Evolutionary conservation across 2,113 vertebrate species (phyloP), one percentile per base, ranked within the genome.

Genomic region (Pavo muticus): DNA sequence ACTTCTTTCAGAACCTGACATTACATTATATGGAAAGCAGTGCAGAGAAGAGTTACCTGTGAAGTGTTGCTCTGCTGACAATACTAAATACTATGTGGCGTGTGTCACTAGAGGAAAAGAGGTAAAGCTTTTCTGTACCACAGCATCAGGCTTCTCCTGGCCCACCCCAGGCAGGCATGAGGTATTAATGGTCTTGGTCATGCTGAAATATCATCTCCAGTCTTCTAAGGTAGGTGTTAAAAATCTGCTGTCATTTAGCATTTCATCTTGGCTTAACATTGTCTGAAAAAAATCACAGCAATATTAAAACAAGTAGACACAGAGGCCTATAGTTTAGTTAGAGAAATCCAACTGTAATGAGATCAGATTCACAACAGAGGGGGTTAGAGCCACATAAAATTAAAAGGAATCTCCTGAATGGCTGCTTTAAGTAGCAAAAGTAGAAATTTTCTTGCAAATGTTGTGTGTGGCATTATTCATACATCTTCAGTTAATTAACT

Each of bases 241-340:
- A 88, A 97, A 97, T 91, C 95, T 96, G 95, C 97, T 97, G 96
- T 99, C 98, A 12, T 98, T 98, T 96, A 98, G 97, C 88, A 98
- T 95, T 96, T 99, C 98, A 72, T 99, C 99, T 87, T 97, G 98
- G 95, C 98, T 98, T 86, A 99, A 96, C 97, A 99, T 98, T 0
- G 98, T 98, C 99, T 99, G 98, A 44, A 98, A 98, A 97, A 94
- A 84, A 96, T 84, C 32, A 76, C 65, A 47, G 48, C 39, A 83
- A 48, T 24, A 56, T 3, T 21, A 42, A 64, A 68, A 76, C 1
- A 7, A 57, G 19, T n/a, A n/a, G 74, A 37, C 9, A 2, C 12
- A 71, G 29, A 65, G n/a, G 37, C 13, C 25, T 68, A 4, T 2
- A 50, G 39, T 42, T 74, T 32, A 45, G 48, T 74, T 32, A 52